Percentiles rank a stretch among this genome's conserved stretches.
Evolutionary conservation across 2,888 invertebrate species (phyloP).

Genomic region (Ochropacha duplaris): DNA sequence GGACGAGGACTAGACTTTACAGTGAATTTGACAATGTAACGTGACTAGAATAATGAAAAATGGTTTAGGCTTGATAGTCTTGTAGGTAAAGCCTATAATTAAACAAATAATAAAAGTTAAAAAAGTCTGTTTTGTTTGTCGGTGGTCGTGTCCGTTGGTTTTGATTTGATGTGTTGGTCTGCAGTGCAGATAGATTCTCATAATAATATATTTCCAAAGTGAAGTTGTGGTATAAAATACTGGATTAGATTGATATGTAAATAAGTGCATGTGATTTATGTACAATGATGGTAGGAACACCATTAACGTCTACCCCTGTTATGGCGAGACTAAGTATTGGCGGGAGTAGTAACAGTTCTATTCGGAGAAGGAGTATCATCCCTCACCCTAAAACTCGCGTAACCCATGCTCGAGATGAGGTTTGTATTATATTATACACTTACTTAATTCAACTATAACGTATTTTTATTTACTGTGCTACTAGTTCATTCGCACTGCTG

Average conservation of each 20-base stretch:
- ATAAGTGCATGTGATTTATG: not conserved
- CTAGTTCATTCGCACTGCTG: not conserved
- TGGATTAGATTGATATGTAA: not conserved
- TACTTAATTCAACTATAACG: no score
- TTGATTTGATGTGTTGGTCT: not conserved
- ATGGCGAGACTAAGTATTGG: constrained; percentile 60
- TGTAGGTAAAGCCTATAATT: no score
- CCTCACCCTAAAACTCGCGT: constrained; percentile 54
- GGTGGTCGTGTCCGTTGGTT: not conserved
- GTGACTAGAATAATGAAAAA: no score
- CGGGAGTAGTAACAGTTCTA: constrained; percentile 63
- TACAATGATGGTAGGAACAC: constrained; percentile 57
- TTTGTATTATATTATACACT: constrained; percentile 34
- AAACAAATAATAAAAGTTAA: no score
- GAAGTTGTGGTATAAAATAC: not conserved
- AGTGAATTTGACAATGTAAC: no score
- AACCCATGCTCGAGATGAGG: constrained; percentile 55
- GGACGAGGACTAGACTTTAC: no score
- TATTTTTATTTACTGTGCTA: no score
- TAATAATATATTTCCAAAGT: not conserved
- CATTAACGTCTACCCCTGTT: constrained; percentile 59
- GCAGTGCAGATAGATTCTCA: no score
- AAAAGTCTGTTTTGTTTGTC: no score
- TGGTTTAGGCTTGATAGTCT: no score
- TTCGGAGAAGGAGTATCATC: constrained; percentile 63